phyloP scores from a whole-genome alignment of 2,888 invertebrate species.

The Galerucella pusilla region DNA sequence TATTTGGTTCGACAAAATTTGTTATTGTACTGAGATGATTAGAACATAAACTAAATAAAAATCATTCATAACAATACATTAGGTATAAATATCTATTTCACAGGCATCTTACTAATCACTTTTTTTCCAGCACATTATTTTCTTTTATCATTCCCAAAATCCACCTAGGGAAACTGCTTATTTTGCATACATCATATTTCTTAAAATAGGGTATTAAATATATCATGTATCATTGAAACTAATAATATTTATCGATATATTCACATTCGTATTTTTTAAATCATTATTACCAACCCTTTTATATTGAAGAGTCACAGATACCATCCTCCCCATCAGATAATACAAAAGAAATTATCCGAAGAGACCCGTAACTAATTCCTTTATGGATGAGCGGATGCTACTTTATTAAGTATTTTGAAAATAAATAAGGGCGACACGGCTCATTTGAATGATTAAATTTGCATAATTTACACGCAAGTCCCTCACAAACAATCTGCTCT shows the following conservation, averaged over 20 bases:
- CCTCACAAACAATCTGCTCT: constrained; percentile 38
- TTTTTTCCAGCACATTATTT: too few relatives aligned
- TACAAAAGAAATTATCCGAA: constrained; percentile 46
- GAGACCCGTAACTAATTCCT: constrained; percentile 48
- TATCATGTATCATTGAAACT: too few relatives aligned
- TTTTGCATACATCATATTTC: too few relatives aligned
- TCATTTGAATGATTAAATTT: constrained; percentile 54
- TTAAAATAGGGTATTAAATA: too few relatives aligned
- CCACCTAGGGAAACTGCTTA: too few relatives aligned
- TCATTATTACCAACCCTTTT: constrained; percentile 14
- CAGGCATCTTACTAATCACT: too few relatives aligned
- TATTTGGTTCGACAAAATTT: too few relatives aligned
- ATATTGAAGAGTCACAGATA: constrained; percentile 11
- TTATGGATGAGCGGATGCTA: constrained; percentile 38
- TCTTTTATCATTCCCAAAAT: too few relatives aligned
- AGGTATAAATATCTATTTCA: too few relatives aligned
- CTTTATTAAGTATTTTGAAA: constrained; percentile 52
- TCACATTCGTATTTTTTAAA: neutral
- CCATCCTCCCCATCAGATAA: constrained; percentile 24
- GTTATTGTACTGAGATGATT: too few relatives aligned
- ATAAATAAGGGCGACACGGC: constrained; percentile 53
- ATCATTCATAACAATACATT: too few relatives aligned
- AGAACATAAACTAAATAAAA: too few relatives aligned
- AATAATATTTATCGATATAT: neutral
- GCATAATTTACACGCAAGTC: constrained; percentile 47